Evolutionary conservation across 2,797 vertebrate genomes (phyloP), one percentile per base, ranked within the genome.

Genomic region (Chiloscyllium punctatum): DNA sequence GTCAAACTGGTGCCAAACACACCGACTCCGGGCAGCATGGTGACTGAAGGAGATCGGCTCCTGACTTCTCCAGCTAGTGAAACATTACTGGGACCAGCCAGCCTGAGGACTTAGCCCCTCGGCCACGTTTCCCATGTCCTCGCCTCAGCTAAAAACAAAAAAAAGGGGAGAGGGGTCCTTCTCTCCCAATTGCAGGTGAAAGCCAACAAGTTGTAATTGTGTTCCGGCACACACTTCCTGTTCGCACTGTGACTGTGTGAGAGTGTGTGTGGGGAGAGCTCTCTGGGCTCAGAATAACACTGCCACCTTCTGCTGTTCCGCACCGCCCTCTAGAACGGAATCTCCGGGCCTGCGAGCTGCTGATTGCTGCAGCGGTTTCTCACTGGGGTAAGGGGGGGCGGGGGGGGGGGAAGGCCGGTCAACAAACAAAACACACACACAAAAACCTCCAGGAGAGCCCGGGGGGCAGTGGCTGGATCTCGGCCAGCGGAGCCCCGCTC

Each of bases 1-100:
- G 99, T 99, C 97, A 99, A 98, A 97, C 98, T 99, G 96, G 99
- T 99, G 97, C 99, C 99, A 97, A 99, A 99, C 97, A 99, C 99
- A 96, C 99, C 99, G 97, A 99, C 99, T 96, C 99, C 99, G 96
- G 99, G 99, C 96, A 99, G 98, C 99, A 99, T 99, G 98, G 97
- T 97, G 97, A 97, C 96, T 95, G 5, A 8, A 62, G 57, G 30
- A 18, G 51, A 16, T 33, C 15, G 51, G 51, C 9, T 57, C 27
- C 57, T 90, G 53, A 18, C 27, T n/a, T 91, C 86, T 16, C 53
- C 84, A 94, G 72, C 72, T 88, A 84, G 95, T 48, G 82, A 42
- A 48, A 48, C 42, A 48, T 84, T 25, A 25, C 25, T 25, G 82
- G 37, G 48, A 13, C 0, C 51, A 57, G 87, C 25, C 87, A 30